These are phyloP conservation scores for Thomomys bottae DNA, from an alignment of 2,113 vertebrate genomes.

Conservation along the genomic window DNA sequence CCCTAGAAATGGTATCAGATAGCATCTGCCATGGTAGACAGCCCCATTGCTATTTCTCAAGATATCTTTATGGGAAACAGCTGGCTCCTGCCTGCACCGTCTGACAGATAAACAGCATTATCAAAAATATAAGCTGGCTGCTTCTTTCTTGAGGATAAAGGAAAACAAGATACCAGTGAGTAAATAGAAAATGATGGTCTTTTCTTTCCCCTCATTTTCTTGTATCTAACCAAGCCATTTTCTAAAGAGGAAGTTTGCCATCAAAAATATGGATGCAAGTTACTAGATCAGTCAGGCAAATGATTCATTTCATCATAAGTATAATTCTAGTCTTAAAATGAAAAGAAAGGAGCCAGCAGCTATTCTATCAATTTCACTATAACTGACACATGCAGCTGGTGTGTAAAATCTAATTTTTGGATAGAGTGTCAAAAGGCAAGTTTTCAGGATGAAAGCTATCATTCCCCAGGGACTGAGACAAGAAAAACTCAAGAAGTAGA, in stretches of 20 bases:
- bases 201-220: slow-evolving; percentile 37
- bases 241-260: slow-evolving; percentile 27
- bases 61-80: slow-evolving; percentile 63
- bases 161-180: slow-evolving; percentile 17
- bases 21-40: slow-evolving; percentile 57
- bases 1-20: slow-evolving; percentile 45
- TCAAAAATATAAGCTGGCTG: slow-evolving; percentile 49
- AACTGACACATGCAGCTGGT: background rate
- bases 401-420: background rate
- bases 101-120: slow-evolving; percentile 59
- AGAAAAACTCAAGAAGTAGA: slow-evolving; percentile 51
- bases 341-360: background rate
- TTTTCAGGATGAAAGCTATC: background rate
- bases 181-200: slow-evolving; percentile 43
- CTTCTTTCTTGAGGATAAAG: slow-evolving; percentile 54
- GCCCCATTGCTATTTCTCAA: slow-evolving; percentile 54
- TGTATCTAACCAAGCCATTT: slow-evolving; percentile 61
- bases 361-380: slow-evolving; percentile 13
- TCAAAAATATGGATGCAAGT: slow-evolving; percentile 11
- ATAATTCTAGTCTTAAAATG: background rate
- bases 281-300: slow-evolving; percentile 52
- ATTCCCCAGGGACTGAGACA: background rate
- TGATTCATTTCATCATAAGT: slow-evolving; percentile 27
- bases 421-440: background rate
- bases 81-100: slow-evolving; percentile 49